A percentile compares a stretch with the other conserved stretches of the same genome.
phyloP scores from a whole-genome alignment of 2,113 vertebrate genomes.

The Athene cunicularia region DNA sequence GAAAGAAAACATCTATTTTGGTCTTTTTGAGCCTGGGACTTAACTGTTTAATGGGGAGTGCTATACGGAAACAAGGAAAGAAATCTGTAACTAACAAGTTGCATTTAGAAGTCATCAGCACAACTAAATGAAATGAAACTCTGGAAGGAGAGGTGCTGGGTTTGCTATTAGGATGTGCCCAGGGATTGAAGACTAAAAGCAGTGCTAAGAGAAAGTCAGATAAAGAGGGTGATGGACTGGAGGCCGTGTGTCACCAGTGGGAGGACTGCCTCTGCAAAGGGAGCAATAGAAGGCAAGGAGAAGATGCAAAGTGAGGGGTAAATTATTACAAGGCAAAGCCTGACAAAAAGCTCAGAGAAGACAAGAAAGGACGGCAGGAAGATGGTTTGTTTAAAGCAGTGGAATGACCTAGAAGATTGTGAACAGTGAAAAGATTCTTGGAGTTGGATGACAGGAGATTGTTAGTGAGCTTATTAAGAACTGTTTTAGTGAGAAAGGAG shows the following conservation, averaged over 20 bases:
- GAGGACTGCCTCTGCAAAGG: not conserved
- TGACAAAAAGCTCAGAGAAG: constrained; percentile 1
- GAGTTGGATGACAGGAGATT: not conserved
- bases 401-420: constrained; percentile 48
- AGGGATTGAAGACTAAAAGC: not conserved
- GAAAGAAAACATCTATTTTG: not conserved
- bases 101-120: not conserved
- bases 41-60: not conserved
- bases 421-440: constrained; percentile 22
- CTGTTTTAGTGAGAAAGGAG: not conserved
- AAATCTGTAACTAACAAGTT: not conserved
- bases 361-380: not conserved
- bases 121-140: not conserved
- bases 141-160: not conserved
- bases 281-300: not conserved
- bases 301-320: not conserved
- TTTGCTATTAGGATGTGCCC: not conserved
- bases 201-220: not conserved
- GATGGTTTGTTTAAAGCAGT: not conserved
- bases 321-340: not conserved
- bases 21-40: not conserved
- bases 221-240: not conserved
- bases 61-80: not conserved
- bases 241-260: not conserved
- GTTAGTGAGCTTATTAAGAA: constrained; percentile 30